Evolutionary conservation across 2,797 vertebrate species (phyloP), one percentile per base, ranked within the genome.

Genomic region (Amblyraja radiata): DNA sequence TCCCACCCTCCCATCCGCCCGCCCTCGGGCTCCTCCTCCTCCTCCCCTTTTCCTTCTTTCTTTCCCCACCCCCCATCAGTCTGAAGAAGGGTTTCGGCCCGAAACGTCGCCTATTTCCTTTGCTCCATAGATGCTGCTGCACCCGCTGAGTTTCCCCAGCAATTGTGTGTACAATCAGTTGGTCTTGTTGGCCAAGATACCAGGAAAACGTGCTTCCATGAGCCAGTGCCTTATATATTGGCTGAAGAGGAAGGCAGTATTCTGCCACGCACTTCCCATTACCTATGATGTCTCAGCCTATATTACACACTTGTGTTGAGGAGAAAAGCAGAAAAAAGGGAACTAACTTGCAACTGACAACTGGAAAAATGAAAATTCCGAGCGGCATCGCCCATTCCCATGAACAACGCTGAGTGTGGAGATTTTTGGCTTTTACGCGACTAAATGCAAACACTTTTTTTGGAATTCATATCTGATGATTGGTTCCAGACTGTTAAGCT

Each of bases 401-500:
- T 21, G 83, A 14, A 21, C 16, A 88, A 36, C 21, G 16, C n/a
- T 88, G 84, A 88, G 84, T 36, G 16, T 88, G 84, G 83, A 23
- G n/a, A 88, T 23, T 92, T 25, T 58, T 74, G 8, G 71, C 46
- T 76, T 92, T 58, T 39, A 74, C 68, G 28, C 39, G 68, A 13
- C 39, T 76, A 92, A 92, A 71, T 76, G 68, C 71, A 54, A 73
- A 92, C 71, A 28, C 39, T 92, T 92, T 92, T 92, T 88, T 7
- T 76, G 71, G 46, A 92, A 76, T 92, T 73, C 76, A 76, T 92
- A 28, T 92, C 90, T 92, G 11, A 68, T 88, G 84, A 92, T 92
- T 92, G 90, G 23, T 92, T 92, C 68, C 39, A 92, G 90, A 92
- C 90, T 46, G 71, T 76, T 92, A 92, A 92, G 58, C 90, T 92